Base-by-base conservation (phyloP, 2,888 invertebrate genomes). In the Suillia variegata region DNA sequence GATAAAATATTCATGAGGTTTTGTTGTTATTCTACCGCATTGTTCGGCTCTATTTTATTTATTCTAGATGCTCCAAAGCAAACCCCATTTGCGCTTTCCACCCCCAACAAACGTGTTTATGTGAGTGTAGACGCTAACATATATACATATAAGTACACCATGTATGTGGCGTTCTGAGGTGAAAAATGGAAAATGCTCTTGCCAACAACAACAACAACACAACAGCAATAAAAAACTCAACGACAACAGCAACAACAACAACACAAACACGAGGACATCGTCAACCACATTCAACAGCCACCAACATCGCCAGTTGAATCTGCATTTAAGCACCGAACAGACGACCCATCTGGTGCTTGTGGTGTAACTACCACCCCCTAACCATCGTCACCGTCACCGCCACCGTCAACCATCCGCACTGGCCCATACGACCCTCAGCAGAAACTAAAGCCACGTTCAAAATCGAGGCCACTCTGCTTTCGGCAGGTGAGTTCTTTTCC, bases 41-140 rank as follows among this genome's bases (percentile, higher is more conserved):
- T 53, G 38, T 51, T 13, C 17, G 20, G 18, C 45, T 15, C 13
- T 18, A 42, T 20, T 54, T 18, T 47, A 17, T 18, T 45, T 45
- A 18, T 50, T 61, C 54, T 33, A 54, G 54, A 61, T 61, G 61
- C 56, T 61, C 56, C 61, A 61, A 22, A 48, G 42, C 61, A 61
- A 61, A 56, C 61, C 61, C 61, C 50, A 61, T 60, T 59, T 38
- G 15, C 26, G 53, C 38, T 10, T 38, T 38, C 6, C 26, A 5
- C 6, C 26, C 26, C 10, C 5, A 38, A 13, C 38, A n/a, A n/a
- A 38, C 38, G 38, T 38, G n/a, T 38, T 8, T 26, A 26, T 26
- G 26, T 26, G 26, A 26, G 26, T 26, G 5, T 10, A 10, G 10
- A 26, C 10, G 26, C 26, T n/a, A n/a, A n/a, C n/a, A n/a, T n/a